Conservation (phyloP, 2,888 invertebrate genomes). For the Polia nebulosa region DNA sequence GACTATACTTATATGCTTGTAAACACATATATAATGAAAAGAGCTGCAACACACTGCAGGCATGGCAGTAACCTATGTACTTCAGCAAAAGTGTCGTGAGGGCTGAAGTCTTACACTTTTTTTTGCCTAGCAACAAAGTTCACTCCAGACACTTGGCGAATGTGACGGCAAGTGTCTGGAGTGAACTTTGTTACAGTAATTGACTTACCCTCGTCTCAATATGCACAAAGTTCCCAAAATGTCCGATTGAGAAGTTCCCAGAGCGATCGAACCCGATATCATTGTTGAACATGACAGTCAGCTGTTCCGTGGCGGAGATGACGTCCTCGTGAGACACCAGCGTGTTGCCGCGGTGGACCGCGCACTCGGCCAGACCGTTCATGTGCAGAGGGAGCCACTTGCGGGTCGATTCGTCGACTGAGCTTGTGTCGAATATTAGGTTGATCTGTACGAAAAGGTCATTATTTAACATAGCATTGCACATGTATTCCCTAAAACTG, state of each 20-base stretch:
- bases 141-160: no score
- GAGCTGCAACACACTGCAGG: no score
- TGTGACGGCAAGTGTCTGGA: no score
- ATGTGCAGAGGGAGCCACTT: slow-evolving; percentile 94
- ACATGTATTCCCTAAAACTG: no score
- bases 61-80: no score
- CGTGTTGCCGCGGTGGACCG: slow-evolving; percentile 91
- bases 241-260: slow-evolving; percentile 93
- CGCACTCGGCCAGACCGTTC: slow-evolving; percentile 94
- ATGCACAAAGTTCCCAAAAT: slow-evolving; percentile 93
- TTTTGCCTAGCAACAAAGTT: no score
- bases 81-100: no score
- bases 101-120: no score
- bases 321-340: slow-evolving; percentile 93
- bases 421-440: slow-evolving; percentile 93
- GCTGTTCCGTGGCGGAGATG: slow-evolving; percentile 94
- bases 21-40: no score
- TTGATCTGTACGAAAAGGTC: slow-evolving; percentile 90
- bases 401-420: slow-evolving; percentile 91
- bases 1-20: no score
- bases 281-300: slow-evolving; percentile 92
- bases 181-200: no score
- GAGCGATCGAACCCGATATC: slow-evolving; percentile 92
- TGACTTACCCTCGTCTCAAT: slow-evolving; percentile 92
- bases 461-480: no score